Conservation (phyloP, 2,113 vertebrate genomes). For the Perognathus longimembris region DNA sequence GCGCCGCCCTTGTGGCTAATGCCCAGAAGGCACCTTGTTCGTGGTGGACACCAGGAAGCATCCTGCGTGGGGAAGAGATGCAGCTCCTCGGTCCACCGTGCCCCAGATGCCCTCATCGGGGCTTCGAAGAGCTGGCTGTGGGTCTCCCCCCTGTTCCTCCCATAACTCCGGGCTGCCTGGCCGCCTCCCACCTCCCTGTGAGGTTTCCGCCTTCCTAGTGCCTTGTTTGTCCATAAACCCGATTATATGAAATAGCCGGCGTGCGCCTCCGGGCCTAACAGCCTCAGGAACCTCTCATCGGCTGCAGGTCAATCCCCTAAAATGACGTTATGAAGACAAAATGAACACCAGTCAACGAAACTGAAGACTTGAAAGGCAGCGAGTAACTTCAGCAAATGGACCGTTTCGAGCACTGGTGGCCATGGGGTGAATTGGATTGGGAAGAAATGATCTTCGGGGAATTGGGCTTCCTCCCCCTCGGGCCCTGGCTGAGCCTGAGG, state of each 20-base stretch:
- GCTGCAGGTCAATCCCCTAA: slow-evolving; percentile 58
- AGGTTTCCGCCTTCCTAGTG: neutral
- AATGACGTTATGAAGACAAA: slow-evolving; percentile 37
- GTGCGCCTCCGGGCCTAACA: slow-evolving; percentile 31
- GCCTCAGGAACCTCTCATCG: neutral
- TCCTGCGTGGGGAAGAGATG: neutral
- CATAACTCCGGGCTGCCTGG: accelerated
- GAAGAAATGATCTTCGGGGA: neutral
- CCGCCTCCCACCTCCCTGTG: neutral
- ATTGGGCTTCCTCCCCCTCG: neutral
- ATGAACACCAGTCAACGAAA: slow-evolving; percentile 31
- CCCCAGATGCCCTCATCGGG: neutral
- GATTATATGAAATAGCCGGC: neutral
- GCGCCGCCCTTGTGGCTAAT: accelerated
- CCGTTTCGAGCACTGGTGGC: neutral
- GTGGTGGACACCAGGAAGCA: neutral
- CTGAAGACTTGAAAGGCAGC: neutral
- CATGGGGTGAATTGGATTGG: neutral
- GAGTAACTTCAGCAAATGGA: slow-evolving; percentile 29
- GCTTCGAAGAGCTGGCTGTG: neutral
- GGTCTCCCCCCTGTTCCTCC: neutral
- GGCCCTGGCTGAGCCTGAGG: neutral
- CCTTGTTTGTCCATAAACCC: neutral
- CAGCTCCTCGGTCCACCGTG: neutral
- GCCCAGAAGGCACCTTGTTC: neutral